Evolutionary conservation across 2,888 invertebrate genomes (phyloP).

Genomic region (Heteromyza rotundicornis): DNA sequence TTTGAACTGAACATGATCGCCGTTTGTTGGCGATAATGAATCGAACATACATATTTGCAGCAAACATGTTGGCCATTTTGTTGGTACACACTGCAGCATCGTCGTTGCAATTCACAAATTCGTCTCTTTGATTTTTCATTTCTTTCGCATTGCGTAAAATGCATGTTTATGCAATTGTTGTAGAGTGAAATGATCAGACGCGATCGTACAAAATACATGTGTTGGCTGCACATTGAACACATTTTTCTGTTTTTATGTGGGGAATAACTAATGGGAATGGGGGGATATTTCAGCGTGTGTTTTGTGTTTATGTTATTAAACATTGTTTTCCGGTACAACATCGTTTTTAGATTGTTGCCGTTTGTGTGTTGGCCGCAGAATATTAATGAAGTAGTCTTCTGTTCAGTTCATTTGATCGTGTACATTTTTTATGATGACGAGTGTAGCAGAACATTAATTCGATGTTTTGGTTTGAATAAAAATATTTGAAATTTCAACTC

Average conservation of each 20-base stretch:
- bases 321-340: not conserved
- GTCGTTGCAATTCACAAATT: too few relatives aligned
- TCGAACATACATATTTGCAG: constrained; percentile 48
- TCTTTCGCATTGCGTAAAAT: constrained; percentile 46
- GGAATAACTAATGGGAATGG: too few relatives aligned
- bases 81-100: not conserved
- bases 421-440: too few relatives aligned
- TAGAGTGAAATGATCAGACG: constrained; percentile 18
- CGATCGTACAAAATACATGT: not conserved
- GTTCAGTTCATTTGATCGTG: too few relatives aligned
- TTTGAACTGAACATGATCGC: constrained; percentile 51
- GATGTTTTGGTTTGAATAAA: too few relatives aligned
- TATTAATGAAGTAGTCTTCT: too few relatives aligned
- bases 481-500: too few relatives aligned
- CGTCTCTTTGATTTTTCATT: too few relatives aligned
- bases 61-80: constrained; percentile 49
- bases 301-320: constrained; percentile 1
- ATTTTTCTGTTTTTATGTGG: too few relatives aligned
- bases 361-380: too few relatives aligned
- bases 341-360: too few relatives aligned
- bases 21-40: constrained; percentile 56
- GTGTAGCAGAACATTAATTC: too few relatives aligned
- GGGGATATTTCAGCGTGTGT: not conserved
- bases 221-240: not conserved
- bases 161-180: constrained; percentile 46